A percentile compares a stretch with the other conserved stretches of the same genome.
phyloP scores from a whole-genome alignment of 1,140 invertebrate species.

The Leptestheria dahalacensis region DNA sequence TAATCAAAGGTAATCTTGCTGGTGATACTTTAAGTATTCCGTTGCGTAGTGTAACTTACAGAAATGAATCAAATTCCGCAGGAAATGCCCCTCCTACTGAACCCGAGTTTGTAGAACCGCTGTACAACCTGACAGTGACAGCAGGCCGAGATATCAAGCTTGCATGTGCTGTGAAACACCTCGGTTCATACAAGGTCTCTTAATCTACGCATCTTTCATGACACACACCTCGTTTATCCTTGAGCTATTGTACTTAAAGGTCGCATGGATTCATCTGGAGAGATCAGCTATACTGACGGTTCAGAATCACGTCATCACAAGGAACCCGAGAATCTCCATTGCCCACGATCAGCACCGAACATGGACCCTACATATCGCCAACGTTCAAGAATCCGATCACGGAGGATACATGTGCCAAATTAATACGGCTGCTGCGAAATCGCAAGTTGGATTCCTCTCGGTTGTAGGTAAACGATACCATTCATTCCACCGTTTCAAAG shows the following conservation, averaged over 20 bases:
- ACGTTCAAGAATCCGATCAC: conserved; percentile 76
- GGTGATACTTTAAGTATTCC: no score
- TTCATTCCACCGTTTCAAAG: no score
- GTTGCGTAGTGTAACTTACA: no score
- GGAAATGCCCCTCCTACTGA: conserved; percentile 22
- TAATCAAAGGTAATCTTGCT: no score
- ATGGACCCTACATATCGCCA: conserved; percentile 79
- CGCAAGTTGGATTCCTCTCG: conserved; percentile 8
- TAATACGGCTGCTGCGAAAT: conserved; percentile 9
- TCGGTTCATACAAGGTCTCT: conserved; percentile 64
- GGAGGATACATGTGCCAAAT: conserved; percentile 61
- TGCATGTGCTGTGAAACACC: conserved; percentile 75
- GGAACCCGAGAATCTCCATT: conserved; percentile 75
- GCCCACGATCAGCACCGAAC: conserved; percentile 71
- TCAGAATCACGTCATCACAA: conserved; percentile 79
- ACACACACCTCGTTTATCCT: no score
- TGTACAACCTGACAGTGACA: conserved; percentile 48
- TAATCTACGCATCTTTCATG: not conserved
- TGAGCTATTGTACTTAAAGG: no score
- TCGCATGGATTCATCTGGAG: conserved; percentile 89
- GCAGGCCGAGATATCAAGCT: conserved; percentile 72
- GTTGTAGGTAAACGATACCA: conserved; percentile 10
- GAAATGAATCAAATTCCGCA: no score
- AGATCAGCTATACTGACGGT: conserved; percentile 84
- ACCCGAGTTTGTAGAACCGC: conserved; percentile 44